Percentiles rank a stretch among this genome's conserved stretches.
phyloP scores from a whole-genome alignment of 2,888 invertebrate species.

The Trimorus sp. region DNA sequence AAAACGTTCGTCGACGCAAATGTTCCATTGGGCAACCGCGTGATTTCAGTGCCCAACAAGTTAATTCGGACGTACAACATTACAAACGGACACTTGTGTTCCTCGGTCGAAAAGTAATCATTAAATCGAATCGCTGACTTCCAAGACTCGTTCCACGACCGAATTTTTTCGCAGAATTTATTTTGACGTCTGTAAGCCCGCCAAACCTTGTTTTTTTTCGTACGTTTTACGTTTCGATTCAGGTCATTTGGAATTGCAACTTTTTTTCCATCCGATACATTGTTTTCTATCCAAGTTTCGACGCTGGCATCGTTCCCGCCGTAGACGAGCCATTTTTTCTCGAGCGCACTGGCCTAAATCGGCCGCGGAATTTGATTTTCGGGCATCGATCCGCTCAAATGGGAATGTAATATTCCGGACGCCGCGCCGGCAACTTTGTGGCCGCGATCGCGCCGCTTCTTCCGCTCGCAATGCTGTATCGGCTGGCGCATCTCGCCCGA shows the following conservation, averaged over 20 bases:
- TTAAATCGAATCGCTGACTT: conserved; percentile 28
- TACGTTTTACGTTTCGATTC: conserved; percentile 54
- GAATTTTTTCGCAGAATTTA: conserved; percentile 43
- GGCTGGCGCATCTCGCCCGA: conserved; percentile 1
- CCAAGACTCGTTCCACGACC: neutral
- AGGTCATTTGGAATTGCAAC: conserved; percentile 53
- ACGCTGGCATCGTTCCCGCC: conserved; percentile 50
- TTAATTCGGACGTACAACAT: neutral
- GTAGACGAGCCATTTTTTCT: conserved; percentile 41
- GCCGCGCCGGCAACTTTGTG: conserved; percentile 25
- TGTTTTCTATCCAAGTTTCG: conserved; percentile 53
- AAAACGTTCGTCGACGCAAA: neutral
- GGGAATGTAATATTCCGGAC: conserved; percentile 41
- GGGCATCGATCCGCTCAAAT: conserved; percentile 44
- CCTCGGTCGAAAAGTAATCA: conserved; percentile 20
- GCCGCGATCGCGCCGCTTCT: conserved; percentile 18
- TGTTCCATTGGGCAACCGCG: neutral
- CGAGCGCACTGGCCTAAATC: conserved; percentile 48
- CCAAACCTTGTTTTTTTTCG: conserved; percentile 59
- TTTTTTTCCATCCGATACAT: conserved; percentile 47
- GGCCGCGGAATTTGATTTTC: conserved; percentile 48
- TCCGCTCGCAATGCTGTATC: neutral
- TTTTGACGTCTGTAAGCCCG: conserved; percentile 46
- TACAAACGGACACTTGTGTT: conserved; percentile 6
- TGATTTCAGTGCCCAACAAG: neutral